These are phyloP conservation scores for Vicugna pacos DNA, from an alignment of 2,113 vertebrate species.

Conservation along the genomic window DNA sequence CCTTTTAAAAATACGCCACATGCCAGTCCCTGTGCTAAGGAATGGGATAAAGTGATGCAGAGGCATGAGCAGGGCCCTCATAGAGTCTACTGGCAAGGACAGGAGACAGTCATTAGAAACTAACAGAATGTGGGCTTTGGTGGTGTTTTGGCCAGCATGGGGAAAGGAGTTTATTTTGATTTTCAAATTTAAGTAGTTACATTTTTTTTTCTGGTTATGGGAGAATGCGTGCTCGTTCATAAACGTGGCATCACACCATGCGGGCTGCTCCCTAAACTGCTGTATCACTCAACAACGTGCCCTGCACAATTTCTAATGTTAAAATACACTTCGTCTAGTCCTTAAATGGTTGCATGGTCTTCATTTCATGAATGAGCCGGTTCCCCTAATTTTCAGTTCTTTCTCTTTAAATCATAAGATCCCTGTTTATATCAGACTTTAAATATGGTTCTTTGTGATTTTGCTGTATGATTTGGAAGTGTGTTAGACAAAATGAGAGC, in stretches of 20 bases:
- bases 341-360: not conserved
- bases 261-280: not conserved
- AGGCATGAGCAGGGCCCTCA: not conserved
- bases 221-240: not conserved
- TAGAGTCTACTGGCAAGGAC: not conserved
- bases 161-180: not conserved
- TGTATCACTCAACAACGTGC: accelerated
- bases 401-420: conserved; percentile 17
- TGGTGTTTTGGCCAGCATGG: not conserved
- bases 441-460: not conserved
- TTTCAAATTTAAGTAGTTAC: not conserved
- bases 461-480: not conserved
- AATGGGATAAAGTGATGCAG: not conserved
- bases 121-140: not conserved
- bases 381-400: not conserved
- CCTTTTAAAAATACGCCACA: not conserved
- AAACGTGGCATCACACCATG: not conserved
- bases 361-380: not conserved
- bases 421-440: not conserved
- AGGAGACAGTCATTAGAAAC: not conserved
- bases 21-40: not conserved
- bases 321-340: not conserved
- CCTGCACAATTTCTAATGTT: not conserved
- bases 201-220: not conserved
- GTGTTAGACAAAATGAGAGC: not conserved